These are phyloP conservation scores for Stenchaetothrips biformis DNA, from an alignment of 2,888 invertebrate species.

Conservation along the genomic window DNA sequence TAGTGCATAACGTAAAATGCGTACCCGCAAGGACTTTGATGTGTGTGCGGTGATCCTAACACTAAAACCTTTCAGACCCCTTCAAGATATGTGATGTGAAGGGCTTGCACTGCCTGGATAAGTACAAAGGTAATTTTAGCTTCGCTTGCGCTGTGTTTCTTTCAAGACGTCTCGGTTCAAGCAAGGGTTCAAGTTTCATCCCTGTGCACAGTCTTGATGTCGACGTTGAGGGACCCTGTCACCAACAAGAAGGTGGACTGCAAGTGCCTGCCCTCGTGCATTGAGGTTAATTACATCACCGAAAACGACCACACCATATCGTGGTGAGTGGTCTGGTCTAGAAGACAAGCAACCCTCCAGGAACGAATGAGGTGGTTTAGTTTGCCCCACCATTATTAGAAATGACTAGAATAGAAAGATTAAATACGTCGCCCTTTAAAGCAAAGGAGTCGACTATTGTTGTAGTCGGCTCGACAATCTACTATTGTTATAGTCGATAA, in stretches of 20 bases:
- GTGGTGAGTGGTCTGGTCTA: conserved; percentile 48
- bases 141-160: conserved; percentile 8
- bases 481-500: too few relatives aligned
- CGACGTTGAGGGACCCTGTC: conserved; percentile 48
- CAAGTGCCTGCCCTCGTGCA: conserved; percentile 61
- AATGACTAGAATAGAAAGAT: too few relatives aligned
- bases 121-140: conserved; percentile 35
- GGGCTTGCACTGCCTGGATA: conserved; percentile 59
- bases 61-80: conserved; percentile 46
- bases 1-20: too few relatives aligned
- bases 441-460: too few relatives aligned
- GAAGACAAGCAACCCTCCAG: not conserved
- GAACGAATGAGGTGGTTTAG: too few relatives aligned
- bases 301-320: conserved; percentile 49
- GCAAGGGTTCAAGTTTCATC: conserved; percentile 41
- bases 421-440: too few relatives aligned
- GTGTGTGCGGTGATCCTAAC: not conserved
- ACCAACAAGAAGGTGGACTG: conserved; percentile 54
- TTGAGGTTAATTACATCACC: conserved; percentile 64
- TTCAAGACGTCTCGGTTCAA: too few relatives aligned
- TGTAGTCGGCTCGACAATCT: too few relatives aligned
- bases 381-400: too few relatives aligned
- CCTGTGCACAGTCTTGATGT: conserved; percentile 49
- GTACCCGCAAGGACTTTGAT: too few relatives aligned
- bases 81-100: conserved; percentile 57